phyloP scores from a whole-genome alignment of 2,888 invertebrate species.

The Acronicta psi region DNA sequence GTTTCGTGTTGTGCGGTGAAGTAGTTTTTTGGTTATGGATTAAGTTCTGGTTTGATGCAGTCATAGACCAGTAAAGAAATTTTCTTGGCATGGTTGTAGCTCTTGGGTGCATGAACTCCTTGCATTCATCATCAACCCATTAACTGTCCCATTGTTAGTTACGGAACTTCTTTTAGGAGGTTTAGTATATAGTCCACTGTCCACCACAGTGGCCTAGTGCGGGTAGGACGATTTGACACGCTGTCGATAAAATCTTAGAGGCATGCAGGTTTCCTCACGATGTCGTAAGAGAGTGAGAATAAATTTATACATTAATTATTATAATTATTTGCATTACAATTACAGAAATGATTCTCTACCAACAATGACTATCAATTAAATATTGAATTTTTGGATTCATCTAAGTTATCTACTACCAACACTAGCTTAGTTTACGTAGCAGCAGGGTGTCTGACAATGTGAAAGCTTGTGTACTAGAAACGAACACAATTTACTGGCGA shows the following conservation, averaged over 20 bases:
- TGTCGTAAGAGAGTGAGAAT: too few species aligned
- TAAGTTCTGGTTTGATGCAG: conserved; percentile 26
- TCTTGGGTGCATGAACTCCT: too few species aligned
- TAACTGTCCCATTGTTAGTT: too few species aligned
- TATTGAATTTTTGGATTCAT: background rate
- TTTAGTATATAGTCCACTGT: too few species aligned
- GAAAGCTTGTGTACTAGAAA: background rate
- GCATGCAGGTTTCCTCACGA: too few species aligned
- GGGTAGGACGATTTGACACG: too few species aligned
- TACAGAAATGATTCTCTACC: background rate
- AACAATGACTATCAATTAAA: conserved; percentile 5
- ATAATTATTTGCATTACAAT: too few species aligned
- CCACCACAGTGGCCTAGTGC: too few species aligned
- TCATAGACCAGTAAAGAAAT: conserved; percentile 8
- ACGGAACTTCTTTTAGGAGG: too few species aligned
- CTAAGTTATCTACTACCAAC: conserved; percentile 2
- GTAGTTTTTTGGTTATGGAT: conserved; percentile 45
- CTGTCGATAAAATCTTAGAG: too few species aligned
- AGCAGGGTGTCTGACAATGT: conserved; percentile 1
- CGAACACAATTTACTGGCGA: background rate
- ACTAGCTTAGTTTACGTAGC: conserved; percentile 2
- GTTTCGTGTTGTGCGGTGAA: conserved; percentile 56
- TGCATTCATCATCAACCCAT: background rate
- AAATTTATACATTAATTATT: too few species aligned
- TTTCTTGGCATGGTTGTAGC: background rate